Conservation (phyloP, 2,888 invertebrate species). For the Plusia festucae region DNA sequence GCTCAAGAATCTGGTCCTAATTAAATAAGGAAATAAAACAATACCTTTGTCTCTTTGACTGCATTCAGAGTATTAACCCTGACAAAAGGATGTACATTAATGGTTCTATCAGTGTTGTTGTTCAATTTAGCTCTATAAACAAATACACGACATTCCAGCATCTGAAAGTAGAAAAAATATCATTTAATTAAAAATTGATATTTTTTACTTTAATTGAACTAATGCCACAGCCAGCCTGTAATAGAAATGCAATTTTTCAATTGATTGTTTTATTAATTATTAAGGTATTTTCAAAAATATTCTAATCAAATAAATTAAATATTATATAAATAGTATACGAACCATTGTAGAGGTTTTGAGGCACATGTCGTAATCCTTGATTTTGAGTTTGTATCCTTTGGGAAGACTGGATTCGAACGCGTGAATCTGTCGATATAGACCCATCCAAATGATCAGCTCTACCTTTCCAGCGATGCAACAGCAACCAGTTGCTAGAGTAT, state of each 20-base stretch:
- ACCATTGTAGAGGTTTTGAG: constrained; percentile 71
- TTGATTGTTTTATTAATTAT: too few species aligned
- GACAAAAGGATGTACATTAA: constrained; percentile 86
- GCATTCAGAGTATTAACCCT: constrained; percentile 71
- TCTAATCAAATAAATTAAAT: too few species aligned
- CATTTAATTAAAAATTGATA: neutral
- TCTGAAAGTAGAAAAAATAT: constrained; percentile 70
- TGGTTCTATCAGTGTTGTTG: constrained; percentile 80
- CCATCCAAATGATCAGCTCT: constrained; percentile 79
- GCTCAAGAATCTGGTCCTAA: too few species aligned
- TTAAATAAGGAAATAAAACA: constrained; percentile 23
- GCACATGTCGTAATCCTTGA: constrained; percentile 71
- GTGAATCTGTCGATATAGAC: constrained; percentile 67
- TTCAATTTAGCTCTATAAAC: constrained; percentile 92
- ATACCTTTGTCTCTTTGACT: constrained; percentile 73
- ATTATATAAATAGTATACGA: constrained; percentile 30
- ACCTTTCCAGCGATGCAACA: constrained; percentile 76
- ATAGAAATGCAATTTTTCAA: too few species aligned
- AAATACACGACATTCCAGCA: constrained; percentile 90
- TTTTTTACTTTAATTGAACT: neutral
- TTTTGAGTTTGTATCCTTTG: constrained; percentile 67
- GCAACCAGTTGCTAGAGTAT: constrained; percentile 65
- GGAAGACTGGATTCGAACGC: constrained; percentile 70
- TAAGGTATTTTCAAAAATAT: too few species aligned
- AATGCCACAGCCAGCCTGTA: too few species aligned